Evolutionary conservation across 2,113 vertebrate species (phyloP), one percentile per base, ranked within the genome.

Genomic region (Eptesicus fuscus): DNA sequence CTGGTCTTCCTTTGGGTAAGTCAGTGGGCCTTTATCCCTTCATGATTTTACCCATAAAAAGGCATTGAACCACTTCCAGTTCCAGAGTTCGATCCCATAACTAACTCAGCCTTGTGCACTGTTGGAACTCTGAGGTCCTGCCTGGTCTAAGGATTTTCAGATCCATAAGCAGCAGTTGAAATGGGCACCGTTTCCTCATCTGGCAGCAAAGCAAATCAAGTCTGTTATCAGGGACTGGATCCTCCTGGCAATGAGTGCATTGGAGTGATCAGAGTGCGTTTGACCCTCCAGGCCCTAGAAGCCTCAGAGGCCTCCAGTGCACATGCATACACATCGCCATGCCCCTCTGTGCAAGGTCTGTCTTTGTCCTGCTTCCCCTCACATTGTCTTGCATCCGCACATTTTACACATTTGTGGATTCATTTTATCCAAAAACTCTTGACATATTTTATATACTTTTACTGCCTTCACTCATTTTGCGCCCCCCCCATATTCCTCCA

Each of bases 1-100:
- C n/a, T 74, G 69, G 40, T 89, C 76, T 92, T 70, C 69, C 59
- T 35, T 65, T 22, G 14, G 18, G 32, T 63, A 44, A 82, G 30
- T 69, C 69, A 37, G n/a, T 18, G 59, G 8, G 16, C 49, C 44
- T 94, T 84, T 49, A 69, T 59, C 47, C 61, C 71, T 88, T 70
- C 7, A 5, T 63, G 42, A 16, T 78, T 96, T 88, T 40, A 35
- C 10, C 80, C 61, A 84, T 49, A 56, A 92, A 85, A 86, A 59
- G n/a, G 9, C 20, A 65, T 42, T 14, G 69, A 86, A 40, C 20
- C 28, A 47, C 11, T 63, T 95, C 61, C 4, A 53, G 56, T 85
- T 85, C 9, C 32, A 84, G 78, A 94, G 28, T 69, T 79, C 59
- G 18, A 40, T 44, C 17, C 76, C 32, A 7, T 28, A 82, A n/a